Percentiles rank a stretch among this genome's conserved stretches.
phyloP scores from a whole-genome alignment of 2,113 vertebrate genomes.

The Tautogolabrus adspersus region DNA sequence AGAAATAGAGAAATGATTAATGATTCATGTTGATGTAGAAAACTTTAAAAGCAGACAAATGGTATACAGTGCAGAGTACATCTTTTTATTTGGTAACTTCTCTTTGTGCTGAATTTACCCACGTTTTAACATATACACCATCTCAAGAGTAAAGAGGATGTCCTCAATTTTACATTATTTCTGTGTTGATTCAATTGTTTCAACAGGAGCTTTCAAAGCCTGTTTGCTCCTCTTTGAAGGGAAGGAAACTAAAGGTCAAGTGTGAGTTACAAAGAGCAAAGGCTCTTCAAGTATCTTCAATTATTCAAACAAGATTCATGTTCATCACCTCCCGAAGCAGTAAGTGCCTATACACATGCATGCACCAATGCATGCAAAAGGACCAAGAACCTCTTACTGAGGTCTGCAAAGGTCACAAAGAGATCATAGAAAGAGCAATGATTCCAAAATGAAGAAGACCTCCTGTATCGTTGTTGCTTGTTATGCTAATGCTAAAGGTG shows the following conservation, averaged over 20 bases:
- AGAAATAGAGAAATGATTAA: not conserved
- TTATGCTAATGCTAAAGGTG: not conserved
- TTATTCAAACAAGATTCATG: conserved; percentile 32
- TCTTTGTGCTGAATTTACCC: too few species aligned
- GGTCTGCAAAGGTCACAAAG: not conserved
- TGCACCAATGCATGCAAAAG: not conserved
- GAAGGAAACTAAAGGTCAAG: conserved; percentile 24
- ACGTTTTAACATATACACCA: not conserved
- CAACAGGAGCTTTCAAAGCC: not conserved
- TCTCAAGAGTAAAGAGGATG: not conserved
- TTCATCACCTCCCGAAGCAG: conserved; percentile 38
- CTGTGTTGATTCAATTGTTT: not conserved
- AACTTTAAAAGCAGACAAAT: not conserved
- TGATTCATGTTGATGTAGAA: not conserved
- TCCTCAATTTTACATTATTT: not conserved
- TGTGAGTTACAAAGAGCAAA: conserved; percentile 30
- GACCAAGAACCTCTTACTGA: not conserved
- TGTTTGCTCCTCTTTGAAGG: not conserved
- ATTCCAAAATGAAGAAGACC: not conserved
- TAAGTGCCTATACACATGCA: conserved; percentile 6
- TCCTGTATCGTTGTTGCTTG: not conserved
- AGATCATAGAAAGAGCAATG: not conserved
- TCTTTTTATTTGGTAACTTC: too few species aligned
- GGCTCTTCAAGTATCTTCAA: conserved; percentile 18
- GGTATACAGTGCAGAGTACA: not conserved